A percentile compares a stretch with the other conserved stretches of the same genome.
These are phyloP conservation scores for Myotis lucifugus DNA, from an alignment of 2,113 vertebrate genomes.

Conservation along the genomic window DNA sequence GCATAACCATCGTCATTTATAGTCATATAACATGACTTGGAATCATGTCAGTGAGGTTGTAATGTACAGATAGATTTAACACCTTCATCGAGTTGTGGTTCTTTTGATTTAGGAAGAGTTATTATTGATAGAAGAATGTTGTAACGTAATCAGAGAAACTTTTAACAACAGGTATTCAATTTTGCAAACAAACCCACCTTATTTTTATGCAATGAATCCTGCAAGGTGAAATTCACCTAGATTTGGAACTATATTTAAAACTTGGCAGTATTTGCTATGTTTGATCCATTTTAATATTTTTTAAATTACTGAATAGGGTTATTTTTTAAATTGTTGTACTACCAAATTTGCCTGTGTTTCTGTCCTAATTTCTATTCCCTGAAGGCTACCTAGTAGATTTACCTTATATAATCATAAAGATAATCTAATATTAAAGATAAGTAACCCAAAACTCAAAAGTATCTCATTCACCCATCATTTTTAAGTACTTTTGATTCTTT, in stretches of 20 bases:
- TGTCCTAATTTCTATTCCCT: neutral
- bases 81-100: neutral
- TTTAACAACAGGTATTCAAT: neutral
- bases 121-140: neutral
- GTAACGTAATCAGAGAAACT: neutral
- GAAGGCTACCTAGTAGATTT: constrained; percentile 7
- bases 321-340: neutral
- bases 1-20: neutral
- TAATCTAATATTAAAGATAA: neutral
- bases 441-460: neutral
- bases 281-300: neutral
- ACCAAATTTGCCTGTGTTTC: neutral
- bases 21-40: neutral
- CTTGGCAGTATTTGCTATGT: neutral
- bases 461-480: neutral
- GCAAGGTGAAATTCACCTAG: neutral
- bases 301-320: neutral
- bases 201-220: neutral
- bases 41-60: neutral
- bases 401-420: constrained; percentile 12
- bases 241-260: constrained; percentile 19
- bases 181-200: neutral
- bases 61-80: neutral
- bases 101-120: neutral
- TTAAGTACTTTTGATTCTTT: constrained; percentile 36